phyloP scores from a whole-genome alignment of 2,113 vertebrate genomes.

The Aspiorhynchus laticeps region DNA sequence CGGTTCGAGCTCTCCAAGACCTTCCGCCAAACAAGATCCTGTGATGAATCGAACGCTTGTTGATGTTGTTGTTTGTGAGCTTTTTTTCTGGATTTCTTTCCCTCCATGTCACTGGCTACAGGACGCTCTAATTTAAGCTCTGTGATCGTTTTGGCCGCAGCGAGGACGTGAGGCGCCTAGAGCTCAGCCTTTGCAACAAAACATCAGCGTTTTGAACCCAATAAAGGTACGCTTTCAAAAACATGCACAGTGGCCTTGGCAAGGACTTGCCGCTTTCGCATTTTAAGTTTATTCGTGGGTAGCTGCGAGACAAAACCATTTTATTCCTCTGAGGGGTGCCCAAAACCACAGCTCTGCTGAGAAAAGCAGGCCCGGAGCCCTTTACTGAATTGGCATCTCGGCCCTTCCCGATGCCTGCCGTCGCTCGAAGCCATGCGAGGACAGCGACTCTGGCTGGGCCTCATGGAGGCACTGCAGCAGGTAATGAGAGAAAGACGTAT shows the following conservation, averaged over 20 bases:
- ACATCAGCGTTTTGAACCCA: conserved; percentile 49
- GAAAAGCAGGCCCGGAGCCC: not conserved
- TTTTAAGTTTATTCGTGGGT: conserved; percentile 43
- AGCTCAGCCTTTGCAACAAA: conserved; percentile 50
- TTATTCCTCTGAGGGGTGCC: conserved; percentile 48
- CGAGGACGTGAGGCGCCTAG: conserved; percentile 50
- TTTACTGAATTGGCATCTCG: conserved; percentile 17
- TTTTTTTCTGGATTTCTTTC: conserved; percentile 28
- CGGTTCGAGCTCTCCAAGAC: not conserved
- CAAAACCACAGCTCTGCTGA: conserved; percentile 44
- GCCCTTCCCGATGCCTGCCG: conserved; percentile 8
- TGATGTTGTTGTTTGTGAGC: conserved; percentile 48
- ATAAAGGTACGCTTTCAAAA: conserved; percentile 54
- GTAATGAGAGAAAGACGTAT: conserved; percentile 43
- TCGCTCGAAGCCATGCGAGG: conserved; percentile 21
- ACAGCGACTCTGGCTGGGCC: not conserved
- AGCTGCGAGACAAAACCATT: conserved; percentile 49
- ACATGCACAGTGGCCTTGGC: conserved; percentile 48
- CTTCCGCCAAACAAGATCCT: conserved; percentile 39
- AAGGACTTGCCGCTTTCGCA: conserved; percentile 10
- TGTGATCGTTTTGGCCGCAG: conserved; percentile 52
- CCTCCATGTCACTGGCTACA: conserved; percentile 17
- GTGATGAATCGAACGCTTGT: conserved; percentile 50
- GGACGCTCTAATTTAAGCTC: conserved; percentile 56
- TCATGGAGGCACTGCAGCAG: conserved; percentile 27